A percentile compares a stretch with the other conserved stretches of the same genome.
Evolutionary conservation across 2,113 vertebrate species (phyloP).

Genomic region (Labrus mixtus): DNA sequence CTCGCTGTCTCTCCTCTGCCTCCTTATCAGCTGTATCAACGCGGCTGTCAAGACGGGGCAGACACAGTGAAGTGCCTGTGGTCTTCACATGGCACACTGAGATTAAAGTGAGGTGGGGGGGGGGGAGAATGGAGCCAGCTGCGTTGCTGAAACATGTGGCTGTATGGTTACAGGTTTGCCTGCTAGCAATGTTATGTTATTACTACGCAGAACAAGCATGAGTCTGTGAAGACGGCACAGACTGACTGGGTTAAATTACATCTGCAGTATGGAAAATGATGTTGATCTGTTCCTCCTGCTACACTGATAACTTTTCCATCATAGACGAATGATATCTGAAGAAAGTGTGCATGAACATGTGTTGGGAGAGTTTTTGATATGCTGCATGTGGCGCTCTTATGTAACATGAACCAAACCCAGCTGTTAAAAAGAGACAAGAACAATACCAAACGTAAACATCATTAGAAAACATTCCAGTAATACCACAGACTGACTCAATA

Average conservation of each 20-base stretch:
- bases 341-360: background rate
- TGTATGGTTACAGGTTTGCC: slow-evolving; percentile 50
- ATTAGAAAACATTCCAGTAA: slow-evolving; percentile 78
- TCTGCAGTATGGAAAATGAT: background rate
- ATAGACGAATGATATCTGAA: background rate
- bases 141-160: slow-evolving; percentile 68
- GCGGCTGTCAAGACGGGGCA: slow-evolving; percentile 47
- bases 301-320: background rate
- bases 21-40: slow-evolving; percentile 52
- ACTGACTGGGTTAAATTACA: slow-evolving; percentile 3
- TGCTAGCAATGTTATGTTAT: slow-evolving; percentile 56
- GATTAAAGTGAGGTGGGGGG: slow-evolving; percentile 48
- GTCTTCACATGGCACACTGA: slow-evolving; percentile 53
- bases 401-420: slow-evolving; percentile 39
- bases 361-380: background rate
- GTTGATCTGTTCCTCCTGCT: slow-evolving; percentile 11
- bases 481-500: slow-evolving; percentile 76
- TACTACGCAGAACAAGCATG: slow-evolving; percentile 42
- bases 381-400: slow-evolving; percentile 28
- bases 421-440: slow-evolving; percentile 48
- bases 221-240: slow-evolving; percentile 40
- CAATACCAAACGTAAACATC: slow-evolving; percentile 52
- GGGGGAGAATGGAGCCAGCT: slow-evolving; percentile 55
- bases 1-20: slow-evolving; percentile 31
- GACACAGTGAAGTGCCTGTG: slow-evolving; percentile 48